Conservation (phyloP, 1,140 invertebrate genomes). For the Pemphigus obesinymphae region DNA sequence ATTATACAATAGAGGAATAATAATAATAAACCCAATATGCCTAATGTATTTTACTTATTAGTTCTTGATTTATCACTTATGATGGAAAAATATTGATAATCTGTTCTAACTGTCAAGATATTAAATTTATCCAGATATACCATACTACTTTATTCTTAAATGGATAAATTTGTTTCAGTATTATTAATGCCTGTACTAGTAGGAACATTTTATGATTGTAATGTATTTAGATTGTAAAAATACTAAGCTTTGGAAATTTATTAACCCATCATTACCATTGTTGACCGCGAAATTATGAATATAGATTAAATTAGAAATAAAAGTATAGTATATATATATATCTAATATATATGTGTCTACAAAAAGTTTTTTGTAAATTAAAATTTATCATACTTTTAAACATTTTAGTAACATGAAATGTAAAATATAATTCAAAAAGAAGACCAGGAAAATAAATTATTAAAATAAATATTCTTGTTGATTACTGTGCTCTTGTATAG, state of each 20-base stretch:
- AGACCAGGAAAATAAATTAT: not conserved
- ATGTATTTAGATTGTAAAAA: conserved; percentile 7
- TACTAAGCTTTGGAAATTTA: not conserved
- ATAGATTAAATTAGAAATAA: not conserved
- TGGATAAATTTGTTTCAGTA: not conserved
- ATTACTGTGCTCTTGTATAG: not conserved
- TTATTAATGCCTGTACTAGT: not conserved
- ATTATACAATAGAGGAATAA: no score
- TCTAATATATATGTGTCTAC: not conserved
- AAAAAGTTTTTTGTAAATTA: not conserved
- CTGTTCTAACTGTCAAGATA: not conserved
- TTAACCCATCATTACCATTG: not conserved
- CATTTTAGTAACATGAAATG: not conserved
- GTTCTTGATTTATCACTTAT: no score
- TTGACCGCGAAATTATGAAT: not conserved
- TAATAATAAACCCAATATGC: no score
- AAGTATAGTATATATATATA: no score
- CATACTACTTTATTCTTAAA: not conserved
- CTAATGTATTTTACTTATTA: no score
- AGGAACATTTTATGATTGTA: not conserved
- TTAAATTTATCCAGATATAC: not conserved
- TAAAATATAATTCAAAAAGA: no score
- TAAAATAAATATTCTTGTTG: not conserved
- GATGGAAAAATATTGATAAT: not conserved
- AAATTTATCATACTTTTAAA: not conserved